Evolutionary conservation across 2,797 vertebrate species (phyloP).

Genomic region (Malurus leucopterus): DNA sequence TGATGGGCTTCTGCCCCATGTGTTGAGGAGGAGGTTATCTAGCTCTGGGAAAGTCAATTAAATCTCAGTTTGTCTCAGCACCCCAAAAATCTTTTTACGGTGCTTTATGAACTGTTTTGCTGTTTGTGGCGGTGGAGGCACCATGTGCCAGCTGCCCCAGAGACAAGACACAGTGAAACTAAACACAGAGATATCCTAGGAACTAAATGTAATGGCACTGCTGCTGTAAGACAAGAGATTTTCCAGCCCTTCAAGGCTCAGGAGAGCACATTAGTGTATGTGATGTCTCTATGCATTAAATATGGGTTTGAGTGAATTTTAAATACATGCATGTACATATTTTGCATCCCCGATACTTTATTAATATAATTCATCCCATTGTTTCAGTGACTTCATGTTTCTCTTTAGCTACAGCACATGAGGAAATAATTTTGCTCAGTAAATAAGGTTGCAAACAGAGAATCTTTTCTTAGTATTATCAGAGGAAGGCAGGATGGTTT

Average conservation of each 20-base stretch:
- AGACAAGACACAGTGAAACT: neutral
- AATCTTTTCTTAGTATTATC: constrained; percentile 20
- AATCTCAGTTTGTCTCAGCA: neutral
- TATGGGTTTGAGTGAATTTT: neutral
- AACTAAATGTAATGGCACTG: neutral
- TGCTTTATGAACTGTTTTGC: neutral
- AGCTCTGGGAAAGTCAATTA: neutral
- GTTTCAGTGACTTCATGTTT: neutral
- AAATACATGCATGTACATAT: neutral
- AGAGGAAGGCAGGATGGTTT: constrained; percentile 27
- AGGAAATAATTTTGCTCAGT: constrained; percentile 24
- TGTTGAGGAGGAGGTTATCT: neutral
- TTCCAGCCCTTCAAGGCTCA: neutral
- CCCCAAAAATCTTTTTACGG: neutral
- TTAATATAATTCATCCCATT: neutral
- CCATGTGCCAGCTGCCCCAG: neutral
- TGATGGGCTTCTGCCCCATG: rapidly evolving
- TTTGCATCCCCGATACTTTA: neutral
- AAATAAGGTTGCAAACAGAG: neutral
- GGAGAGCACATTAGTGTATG: neutral
- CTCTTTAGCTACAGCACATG: neutral
- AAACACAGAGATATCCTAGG: neutral
- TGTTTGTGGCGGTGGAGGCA: neutral
- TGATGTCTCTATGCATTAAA: neutral
- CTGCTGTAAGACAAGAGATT: neutral